Percentiles rank a stretch among this genome's conserved stretches.
Conservation (phyloP, 2,888 invertebrate genomes). For the Antheraea assamensis region DNA sequence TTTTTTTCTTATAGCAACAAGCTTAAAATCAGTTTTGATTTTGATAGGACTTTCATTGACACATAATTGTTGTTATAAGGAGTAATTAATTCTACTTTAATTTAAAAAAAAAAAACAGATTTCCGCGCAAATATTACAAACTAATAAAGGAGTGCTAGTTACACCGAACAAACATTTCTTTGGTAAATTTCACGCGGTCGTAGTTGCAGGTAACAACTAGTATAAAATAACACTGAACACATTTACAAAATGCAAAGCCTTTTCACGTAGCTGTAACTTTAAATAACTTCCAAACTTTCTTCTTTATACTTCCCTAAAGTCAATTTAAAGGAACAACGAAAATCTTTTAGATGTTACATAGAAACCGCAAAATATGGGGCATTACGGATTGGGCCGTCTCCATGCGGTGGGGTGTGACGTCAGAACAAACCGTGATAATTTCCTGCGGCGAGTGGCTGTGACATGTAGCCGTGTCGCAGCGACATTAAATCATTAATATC, state of each 20-base stretch:
- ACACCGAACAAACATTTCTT: no score
- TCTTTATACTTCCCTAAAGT: constrained; percentile 1
- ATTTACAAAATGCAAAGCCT: not conserved
- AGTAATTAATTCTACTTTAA: no score
- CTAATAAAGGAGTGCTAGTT: no score
- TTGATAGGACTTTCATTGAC: no score
- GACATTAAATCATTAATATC: constrained; percentile 27
- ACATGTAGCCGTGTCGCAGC: constrained; percentile 26
- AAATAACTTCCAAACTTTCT: not conserved
- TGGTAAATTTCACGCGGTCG: no score
- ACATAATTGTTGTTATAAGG: no score
- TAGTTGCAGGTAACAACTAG: no score
- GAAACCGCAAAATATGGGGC: constrained; percentile 9
- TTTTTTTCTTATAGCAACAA: no score
- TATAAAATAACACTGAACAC: not conserved
- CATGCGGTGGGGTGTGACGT: constrained; percentile 28
- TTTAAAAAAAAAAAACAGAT: no score
- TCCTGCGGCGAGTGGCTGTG: constrained; percentile 35
- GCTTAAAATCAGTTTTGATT: no score
- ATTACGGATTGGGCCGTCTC: constrained; percentile 12
- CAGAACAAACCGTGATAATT: constrained; percentile 39
- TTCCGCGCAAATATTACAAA: no score
- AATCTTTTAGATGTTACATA: constrained; percentile 6
- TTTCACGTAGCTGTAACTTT: not conserved
- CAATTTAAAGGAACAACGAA: not conserved